These are phyloP conservation scores for Hetaerina americana DNA, from an alignment of 1,140 invertebrate genomes.

Conservation along the genomic window DNA sequence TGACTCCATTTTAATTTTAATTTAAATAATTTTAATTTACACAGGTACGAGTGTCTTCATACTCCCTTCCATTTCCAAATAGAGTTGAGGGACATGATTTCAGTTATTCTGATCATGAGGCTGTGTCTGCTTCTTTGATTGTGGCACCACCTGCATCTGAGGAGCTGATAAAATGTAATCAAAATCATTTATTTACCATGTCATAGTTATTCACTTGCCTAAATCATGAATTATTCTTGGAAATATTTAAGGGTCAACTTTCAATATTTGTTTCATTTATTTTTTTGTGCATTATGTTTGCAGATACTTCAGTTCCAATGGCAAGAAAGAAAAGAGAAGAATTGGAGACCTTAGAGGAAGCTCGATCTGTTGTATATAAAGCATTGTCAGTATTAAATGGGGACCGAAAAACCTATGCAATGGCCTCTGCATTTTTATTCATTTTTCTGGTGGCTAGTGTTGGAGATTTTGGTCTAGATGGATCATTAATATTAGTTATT, in stretches of 20 bases:
- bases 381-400: slow-evolving; percentile 11
- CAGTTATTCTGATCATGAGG: slow-evolving; percentile 86
- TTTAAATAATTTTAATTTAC: slow-evolving; percentile 18
- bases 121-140: slow-evolving; percentile 52
- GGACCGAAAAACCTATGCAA: slow-evolving; percentile 5
- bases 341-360: not conserved
- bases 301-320: not conserved
- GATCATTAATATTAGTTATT: slow-evolving; percentile 23
- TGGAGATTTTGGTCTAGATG: slow-evolving; percentile 33
- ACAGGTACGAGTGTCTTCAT: slow-evolving; percentile 46
- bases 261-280: too few species aligned
- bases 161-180: too few species aligned
- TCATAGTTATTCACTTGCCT: too few species aligned
- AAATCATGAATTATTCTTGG: too few species aligned
- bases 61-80: slow-evolving; percentile 54
- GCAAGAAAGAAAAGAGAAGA: too few species aligned
- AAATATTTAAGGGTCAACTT: too few species aligned
- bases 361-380: slow-evolving; percentile 7
- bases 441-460: slow-evolving; percentile 31
- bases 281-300: not conserved
- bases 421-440: slow-evolving; percentile 31
- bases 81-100: slow-evolving; percentile 54
- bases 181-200: too few species aligned
- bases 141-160: too few species aligned
- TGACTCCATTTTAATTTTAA: slow-evolving; percentile 3